Base-by-base conservation (phyloP, 92 coral and sea anemone genomes). In the Porites divaricata region DNA sequence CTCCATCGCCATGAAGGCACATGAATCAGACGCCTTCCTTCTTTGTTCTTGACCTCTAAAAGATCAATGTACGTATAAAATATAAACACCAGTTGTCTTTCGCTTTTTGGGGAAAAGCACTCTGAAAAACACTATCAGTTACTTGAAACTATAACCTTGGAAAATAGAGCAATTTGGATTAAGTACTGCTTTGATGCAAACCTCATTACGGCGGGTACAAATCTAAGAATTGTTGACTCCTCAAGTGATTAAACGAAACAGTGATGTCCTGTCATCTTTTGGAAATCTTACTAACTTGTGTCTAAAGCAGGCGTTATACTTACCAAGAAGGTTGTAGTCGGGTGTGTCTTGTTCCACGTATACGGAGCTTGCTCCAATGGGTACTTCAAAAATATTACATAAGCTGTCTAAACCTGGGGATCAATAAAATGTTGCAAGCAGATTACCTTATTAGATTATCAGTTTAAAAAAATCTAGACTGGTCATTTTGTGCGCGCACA, bases 1-100 rank as follows among this genome's bases (percentile, higher is more conserved):
- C 91, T 93, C 91, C 92, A 93, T 9, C 90, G 88, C 91, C 92
- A 93, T 9, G 93, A 67, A 13, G 95, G 97, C 6, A 88, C 41
- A 26, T 57, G 85, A 14, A 84, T 79, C 17, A 91, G 25, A 87
- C 85, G 89, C 9, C 67, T 57, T 11, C 92, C 90, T 8, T 90
- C 87, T 16, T 59, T 67, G n/a, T 83, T 72, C 67, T 88, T 87
- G 21, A 93, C 75, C 26, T 90, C 96, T 93, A 25, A 28, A 74
- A 41, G 23, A 20, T 28, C 21, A 3, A 15, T 12, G 14, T 2
- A 2, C 16, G 4, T 11, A 54, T 15, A 54, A 54, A 9, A 11
- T 54, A 54, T 11, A 54, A 13, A 54, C 16, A 15, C 58, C 16
- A 61, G 10, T 51, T 6, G 48, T 13, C 9, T 10, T 52, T 15